These are phyloP conservation scores for Bicyclus anynana DNA, from an alignment of 1,140 invertebrate genomes.

Conservation along the genomic window DNA sequence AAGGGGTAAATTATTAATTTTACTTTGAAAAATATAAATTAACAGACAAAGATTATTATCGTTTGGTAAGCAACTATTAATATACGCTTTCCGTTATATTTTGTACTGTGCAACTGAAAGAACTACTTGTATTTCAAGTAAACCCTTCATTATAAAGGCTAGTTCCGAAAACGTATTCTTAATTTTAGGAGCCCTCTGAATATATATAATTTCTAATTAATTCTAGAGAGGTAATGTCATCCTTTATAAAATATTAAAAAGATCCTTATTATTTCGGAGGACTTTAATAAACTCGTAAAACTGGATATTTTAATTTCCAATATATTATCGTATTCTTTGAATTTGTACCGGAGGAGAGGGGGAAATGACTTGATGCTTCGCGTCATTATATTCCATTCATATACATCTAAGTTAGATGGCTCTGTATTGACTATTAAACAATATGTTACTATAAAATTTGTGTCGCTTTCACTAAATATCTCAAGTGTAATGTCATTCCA, in stretches of 20 bases:
- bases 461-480: conserved; percentile 46
- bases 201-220: conserved; percentile 69
- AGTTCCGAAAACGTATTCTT: conserved; percentile 24
- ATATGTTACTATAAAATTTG: conserved; percentile 69
- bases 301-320: conserved; percentile 49
- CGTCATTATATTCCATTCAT: conserved; percentile 41
- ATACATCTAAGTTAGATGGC: conserved; percentile 61
- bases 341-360: conserved; percentile 66
- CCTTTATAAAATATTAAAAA: conserved; percentile 63
- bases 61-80: conserved; percentile 20
- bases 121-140: conserved; percentile 22
- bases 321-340: conserved; percentile 54
- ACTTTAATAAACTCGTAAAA: conserved; percentile 57
- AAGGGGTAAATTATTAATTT: conserved; percentile 24
- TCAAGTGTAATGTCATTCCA: conserved; percentile 56
- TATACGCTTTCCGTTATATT: conserved; percentile 17
- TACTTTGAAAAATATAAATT: conserved; percentile 10
- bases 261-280: conserved; percentile 48
- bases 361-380: conserved; percentile 39
- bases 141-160: conserved; percentile 26
- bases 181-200: conserved; percentile 45
- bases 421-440: conserved; percentile 74
- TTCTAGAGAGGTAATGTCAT: conserved; percentile 67
- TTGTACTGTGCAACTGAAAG: conserved; percentile 28
- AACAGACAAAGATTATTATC: conserved; percentile 18